Conservation (phyloP, 1,140 invertebrate species). For the Cheumatopsyche charites region DNA sequence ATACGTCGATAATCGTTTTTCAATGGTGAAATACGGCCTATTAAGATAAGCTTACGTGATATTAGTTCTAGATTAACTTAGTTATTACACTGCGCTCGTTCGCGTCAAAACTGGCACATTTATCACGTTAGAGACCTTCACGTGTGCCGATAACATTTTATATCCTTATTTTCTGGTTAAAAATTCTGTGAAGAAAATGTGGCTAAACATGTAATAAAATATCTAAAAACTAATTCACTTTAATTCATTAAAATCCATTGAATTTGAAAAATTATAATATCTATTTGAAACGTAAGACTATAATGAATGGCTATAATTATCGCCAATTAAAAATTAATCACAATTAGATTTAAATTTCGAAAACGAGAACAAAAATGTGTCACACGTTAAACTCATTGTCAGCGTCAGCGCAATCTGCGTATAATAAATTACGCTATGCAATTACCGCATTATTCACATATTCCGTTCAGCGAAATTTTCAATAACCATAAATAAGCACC, state of each 20-base stretch:
- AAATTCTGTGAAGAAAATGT: too few species aligned
- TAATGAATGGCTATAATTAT: too few species aligned
- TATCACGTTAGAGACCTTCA: neutral
- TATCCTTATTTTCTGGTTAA: too few species aligned
- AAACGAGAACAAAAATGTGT: constrained; percentile 1
- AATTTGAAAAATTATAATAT: too few species aligned
- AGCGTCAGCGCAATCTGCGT: constrained; percentile 22
- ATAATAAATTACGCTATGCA: constrained; percentile 33
- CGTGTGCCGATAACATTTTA: too few species aligned
- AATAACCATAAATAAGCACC: constrained; percentile 34
- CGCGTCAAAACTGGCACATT: constrained; percentile 9
- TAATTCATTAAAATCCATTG: too few species aligned
- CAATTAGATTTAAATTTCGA: neutral
- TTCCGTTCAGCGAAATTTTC: constrained; percentile 31
- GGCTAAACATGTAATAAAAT: too few species aligned
- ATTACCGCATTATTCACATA: constrained; percentile 35
- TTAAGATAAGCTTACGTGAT: constrained; percentile 36
- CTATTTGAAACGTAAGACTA: too few species aligned
- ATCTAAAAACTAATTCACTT: too few species aligned
- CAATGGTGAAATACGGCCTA: constrained; percentile 34
- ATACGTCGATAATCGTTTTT: constrained; percentile 36
- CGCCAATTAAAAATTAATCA: too few species aligned
- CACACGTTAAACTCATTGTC: neutral
- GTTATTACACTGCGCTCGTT: constrained; percentile 11
- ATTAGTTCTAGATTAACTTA: constrained; percentile 31